Percentiles rank a stretch among this genome's conserved stretches.
Evolutionary conservation across 2,797 vertebrate species (phyloP).

Genomic region (Sylvia borin): DNA sequence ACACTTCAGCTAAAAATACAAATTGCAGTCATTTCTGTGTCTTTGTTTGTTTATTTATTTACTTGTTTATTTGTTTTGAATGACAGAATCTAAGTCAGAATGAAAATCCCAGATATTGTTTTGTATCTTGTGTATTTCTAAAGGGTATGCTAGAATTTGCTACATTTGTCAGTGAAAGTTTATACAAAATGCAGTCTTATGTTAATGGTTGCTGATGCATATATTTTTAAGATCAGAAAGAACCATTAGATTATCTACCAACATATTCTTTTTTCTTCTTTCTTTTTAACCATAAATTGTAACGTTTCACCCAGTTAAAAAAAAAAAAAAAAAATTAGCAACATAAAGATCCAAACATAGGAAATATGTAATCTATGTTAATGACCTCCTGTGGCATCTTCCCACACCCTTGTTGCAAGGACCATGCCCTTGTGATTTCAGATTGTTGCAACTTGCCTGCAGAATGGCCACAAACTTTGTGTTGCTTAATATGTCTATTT

Average conservation of each 20-base stretch:
- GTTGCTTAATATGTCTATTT: background rate
- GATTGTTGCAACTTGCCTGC: background rate
- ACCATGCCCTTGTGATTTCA: background rate
- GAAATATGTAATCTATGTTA: background rate
- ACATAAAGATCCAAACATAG: background rate
- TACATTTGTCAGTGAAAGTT: background rate
- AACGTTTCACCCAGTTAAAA: background rate
- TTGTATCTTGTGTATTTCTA: background rate
- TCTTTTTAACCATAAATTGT: background rate
- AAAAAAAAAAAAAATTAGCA: background rate
- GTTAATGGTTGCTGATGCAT: background rate
- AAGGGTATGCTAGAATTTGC: background rate
- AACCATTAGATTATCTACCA: background rate
- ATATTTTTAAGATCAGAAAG: background rate
- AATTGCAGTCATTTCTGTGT: background rate
- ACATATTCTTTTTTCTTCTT: background rate
- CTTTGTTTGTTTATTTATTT: background rate
- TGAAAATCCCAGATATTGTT: background rate
- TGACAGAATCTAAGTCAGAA: slow-evolving; percentile 1
- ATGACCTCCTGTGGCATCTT: background rate
- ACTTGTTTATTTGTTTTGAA: background rate
- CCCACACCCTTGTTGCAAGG: too few species aligned
- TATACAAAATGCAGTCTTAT: background rate
- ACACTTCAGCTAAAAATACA: background rate
- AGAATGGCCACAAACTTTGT: background rate